Conservation (phyloP, 1,140 invertebrate genomes). For the Cyphomyrmex costatus region DNA sequence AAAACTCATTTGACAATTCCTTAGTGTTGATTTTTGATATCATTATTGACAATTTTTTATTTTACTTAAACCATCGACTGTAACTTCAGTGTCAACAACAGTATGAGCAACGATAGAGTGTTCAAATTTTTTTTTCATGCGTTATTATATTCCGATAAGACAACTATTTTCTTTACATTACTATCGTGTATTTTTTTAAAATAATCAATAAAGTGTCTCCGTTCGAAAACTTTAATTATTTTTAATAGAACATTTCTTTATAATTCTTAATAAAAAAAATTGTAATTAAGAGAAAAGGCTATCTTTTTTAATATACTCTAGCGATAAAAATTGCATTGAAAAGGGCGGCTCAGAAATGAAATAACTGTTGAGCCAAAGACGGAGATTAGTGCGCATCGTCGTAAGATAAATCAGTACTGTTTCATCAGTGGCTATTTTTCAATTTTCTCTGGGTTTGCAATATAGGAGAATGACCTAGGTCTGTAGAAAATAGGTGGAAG, state of each 20-base stretch:
- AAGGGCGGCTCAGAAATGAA: not conserved
- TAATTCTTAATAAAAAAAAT: not conserved
- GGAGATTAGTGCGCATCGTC: slow-evolving; percentile 37
- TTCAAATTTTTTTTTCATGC: slow-evolving; percentile 22
- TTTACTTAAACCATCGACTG: slow-evolving; percentile 7
- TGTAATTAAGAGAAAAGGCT: not conserved
- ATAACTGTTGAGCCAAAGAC: slow-evolving; percentile 57
- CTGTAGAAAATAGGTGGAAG: slow-evolving; percentile 15
- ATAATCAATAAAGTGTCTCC: not conserved
- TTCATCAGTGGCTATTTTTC: slow-evolving; percentile 65
- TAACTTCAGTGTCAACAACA: slow-evolving; percentile 17
- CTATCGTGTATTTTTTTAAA: not conserved
- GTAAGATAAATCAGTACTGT: slow-evolving; percentile 70
- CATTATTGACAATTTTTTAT: slow-evolving; percentile 39
- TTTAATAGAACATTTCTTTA: not conserved
- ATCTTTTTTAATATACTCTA: not conserved
- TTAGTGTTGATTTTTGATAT: slow-evolving; percentile 42
- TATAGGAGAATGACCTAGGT: slow-evolving; percentile 8
- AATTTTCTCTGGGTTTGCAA: slow-evolving; percentile 54
- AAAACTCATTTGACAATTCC: slow-evolving; percentile 68
- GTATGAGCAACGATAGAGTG: not conserved
- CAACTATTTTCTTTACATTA: slow-evolving; percentile 17
- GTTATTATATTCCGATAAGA: not conserved
- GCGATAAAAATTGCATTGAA: slow-evolving; percentile 52
- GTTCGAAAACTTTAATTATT: slow-evolving; percentile 1